Evolutionary conservation across 2,113 vertebrate species (phyloP).

Genomic region (Pterocles orientalis): DNA sequence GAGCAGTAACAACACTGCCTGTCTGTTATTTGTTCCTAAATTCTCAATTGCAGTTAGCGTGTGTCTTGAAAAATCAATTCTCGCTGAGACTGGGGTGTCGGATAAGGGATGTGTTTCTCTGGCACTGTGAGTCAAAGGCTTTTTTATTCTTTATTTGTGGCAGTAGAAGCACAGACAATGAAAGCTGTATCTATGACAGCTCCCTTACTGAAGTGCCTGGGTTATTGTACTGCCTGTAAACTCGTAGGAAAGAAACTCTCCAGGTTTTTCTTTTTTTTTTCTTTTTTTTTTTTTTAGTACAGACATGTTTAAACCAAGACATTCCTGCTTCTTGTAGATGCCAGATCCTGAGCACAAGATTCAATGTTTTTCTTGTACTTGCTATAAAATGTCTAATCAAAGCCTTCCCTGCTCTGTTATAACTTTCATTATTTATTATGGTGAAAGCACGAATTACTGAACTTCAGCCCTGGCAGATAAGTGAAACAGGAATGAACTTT

Average conservation of each 20-base stretch:
- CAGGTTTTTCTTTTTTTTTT: background rate
- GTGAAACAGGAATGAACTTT: conserved; percentile 41
- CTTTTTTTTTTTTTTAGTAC: background rate
- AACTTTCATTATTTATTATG: conserved; percentile 44
- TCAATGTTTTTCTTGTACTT: conserved; percentile 32
- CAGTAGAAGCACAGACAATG: background rate
- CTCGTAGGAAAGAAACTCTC: background rate
- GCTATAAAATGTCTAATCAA: conserved; percentile 47
- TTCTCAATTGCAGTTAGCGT: background rate
- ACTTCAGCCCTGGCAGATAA: conserved; percentile 43
- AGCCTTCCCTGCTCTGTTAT: conserved; percentile 13
- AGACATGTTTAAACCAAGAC: conserved; percentile 1
- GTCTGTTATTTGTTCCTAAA: background rate
- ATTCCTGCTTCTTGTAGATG: background rate
- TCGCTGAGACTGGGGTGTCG: background rate
- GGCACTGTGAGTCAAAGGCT: background rate
- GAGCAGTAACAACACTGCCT: background rate
- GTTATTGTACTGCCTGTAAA: background rate
- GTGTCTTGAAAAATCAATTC: conserved; percentile 5
- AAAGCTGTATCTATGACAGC: background rate
- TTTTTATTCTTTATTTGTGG: background rate
- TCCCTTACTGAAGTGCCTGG: background rate
- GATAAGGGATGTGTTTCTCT: background rate
- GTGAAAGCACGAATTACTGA: conserved; percentile 36
- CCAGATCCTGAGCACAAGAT: background rate